Evolutionary conservation across 2,888 invertebrate species (phyloP), one percentile per base, ranked within the genome.

Genomic region (Rosalia funebris): DNA sequence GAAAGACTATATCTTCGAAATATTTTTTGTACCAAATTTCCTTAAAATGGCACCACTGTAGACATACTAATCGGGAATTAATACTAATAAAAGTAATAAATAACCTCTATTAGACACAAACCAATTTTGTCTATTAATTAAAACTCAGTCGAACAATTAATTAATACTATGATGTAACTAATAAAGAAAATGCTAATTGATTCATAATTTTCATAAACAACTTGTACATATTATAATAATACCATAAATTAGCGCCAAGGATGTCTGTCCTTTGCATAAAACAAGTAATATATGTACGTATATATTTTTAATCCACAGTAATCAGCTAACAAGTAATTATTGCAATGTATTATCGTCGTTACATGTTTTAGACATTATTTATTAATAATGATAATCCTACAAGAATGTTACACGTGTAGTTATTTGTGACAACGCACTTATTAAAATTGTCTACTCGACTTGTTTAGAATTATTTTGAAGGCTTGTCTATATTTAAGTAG

Each of bases 241-340:
- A 25, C 37, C 37, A 50, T 20, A 50, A 39, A 50, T 50, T 50
- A 50, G 50, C 50, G 5, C 14, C 39, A 50, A 39, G 25, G 39
- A 50, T 48, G 47, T n/a, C n/a, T n/a, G n/a, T 48, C 47, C 50
- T 39, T 25, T 39, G 37, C 20, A 25, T 14, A 19, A 19, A 11
- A 39, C n/a, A 19, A 39, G 10, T 34, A 19, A 39, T 15, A 31
- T 39, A 34, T 34, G 11, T 5, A 34, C 11, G 11, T n/a, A 3
- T n/a, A 34, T 25, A 37, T 39, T 14, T 39, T 25, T 50, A 15
- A 39, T 39, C 15, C 39, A 50, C 37, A 39, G 12, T 39, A 50
- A 50, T 50, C 50, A 50, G 25, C 39, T 9, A 39, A 31, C 50
- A 42, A 32, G 32, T 31, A 53, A 53, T 53, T 53, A 46, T 32